Conservation (phyloP, 2,113 vertebrate genomes). For the Salvelinus alpinus region DNA sequence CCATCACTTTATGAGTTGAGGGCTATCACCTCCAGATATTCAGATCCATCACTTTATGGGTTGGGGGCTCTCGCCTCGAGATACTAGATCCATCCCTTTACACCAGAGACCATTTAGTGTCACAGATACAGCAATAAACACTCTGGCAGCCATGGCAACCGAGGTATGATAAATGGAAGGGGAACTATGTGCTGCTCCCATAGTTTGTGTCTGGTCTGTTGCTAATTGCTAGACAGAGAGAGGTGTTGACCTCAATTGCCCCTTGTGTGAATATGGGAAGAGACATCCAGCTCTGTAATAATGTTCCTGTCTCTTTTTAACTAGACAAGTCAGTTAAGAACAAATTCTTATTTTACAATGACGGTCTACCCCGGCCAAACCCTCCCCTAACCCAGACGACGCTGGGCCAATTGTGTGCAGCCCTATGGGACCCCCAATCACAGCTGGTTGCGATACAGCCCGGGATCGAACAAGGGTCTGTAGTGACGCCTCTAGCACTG, state of each 20-base stretch:
- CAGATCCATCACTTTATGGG: too few species aligned
- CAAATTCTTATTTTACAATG: too few species aligned
- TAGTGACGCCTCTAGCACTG: too few species aligned
- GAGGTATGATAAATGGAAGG: constrained; percentile 37
- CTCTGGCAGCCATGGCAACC: constrained; percentile 58
- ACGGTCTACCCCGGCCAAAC: too few species aligned
- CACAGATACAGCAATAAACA: constrained; percentile 38
- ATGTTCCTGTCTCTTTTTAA: neutral
- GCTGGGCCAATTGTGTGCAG: too few species aligned
- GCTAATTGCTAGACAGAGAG: constrained; percentile 37
- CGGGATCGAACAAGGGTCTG: too few species aligned
- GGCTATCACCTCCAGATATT: too few species aligned
- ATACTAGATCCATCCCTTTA: constrained; percentile 27
- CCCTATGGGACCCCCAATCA: too few species aligned
- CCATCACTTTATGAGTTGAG: too few species aligned
- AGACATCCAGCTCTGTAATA: neutral
- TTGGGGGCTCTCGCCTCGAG: neutral
- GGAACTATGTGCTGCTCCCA: constrained; percentile 2
- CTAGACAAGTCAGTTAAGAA: too few species aligned
- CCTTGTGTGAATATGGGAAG: neutral
- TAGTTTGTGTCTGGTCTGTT: constrained; percentile 32
- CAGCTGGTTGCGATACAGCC: too few species aligned
- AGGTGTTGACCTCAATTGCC: constrained; percentile 27
- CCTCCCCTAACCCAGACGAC: too few species aligned
- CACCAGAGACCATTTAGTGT: constrained; percentile 51